phyloP scores from a whole-genome alignment of 2,797 vertebrate genomes.

The Scolopax bukidnonensis region DNA sequence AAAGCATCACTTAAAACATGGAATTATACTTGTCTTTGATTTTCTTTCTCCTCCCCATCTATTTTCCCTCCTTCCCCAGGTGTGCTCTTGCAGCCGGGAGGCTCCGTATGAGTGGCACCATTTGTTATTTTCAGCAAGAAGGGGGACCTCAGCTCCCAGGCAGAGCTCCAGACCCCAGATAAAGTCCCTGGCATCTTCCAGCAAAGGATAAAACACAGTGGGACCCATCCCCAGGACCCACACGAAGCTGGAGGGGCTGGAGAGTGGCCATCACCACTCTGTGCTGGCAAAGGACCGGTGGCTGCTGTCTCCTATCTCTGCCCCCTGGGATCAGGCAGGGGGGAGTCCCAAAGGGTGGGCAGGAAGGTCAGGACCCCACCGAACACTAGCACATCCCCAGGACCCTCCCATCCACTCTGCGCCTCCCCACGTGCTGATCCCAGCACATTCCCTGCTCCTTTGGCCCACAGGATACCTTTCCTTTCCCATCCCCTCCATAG shows the following conservation, averaged over 20 bases:
- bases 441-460: not conserved
- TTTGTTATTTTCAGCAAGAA: not conserved
- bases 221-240: not conserved
- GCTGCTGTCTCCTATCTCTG: not conserved
- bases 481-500: not conserved
- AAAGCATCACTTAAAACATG: rapidly evolving
- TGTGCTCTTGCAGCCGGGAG: not conserved
- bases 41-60: not conserved
- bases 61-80: not conserved
- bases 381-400: rapidly evolving
- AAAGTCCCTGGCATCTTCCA: not conserved
- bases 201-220: not conserved
- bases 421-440: not conserved
- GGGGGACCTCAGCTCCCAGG: not conserved
- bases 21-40: rapidly evolving
- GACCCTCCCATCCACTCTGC: not conserved
- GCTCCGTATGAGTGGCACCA: rapidly evolving
- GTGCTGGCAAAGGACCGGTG: not conserved
- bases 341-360: not conserved
- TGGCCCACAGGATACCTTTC: too few species aligned
- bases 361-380: not conserved
- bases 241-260: not conserved
- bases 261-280: not conserved
- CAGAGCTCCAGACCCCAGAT: not conserved
- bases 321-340: rapidly evolving